Evolutionary conservation across 2,888 invertebrate genomes (phyloP).

Genomic region (Anthophora plumipes): DNA sequence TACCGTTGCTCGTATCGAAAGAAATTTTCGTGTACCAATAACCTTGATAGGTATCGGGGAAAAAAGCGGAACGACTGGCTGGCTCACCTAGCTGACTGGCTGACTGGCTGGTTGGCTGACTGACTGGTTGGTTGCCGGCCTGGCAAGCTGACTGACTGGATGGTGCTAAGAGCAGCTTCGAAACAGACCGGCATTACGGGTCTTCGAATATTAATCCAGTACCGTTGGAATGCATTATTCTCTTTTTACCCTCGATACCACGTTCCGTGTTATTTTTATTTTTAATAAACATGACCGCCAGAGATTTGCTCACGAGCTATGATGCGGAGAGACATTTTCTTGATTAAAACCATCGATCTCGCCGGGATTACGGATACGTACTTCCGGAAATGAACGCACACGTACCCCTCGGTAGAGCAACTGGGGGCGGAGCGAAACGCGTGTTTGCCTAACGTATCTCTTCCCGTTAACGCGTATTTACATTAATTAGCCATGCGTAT

Average conservation of each 20-base stretch:
- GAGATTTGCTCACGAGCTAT: constrained; percentile 70
- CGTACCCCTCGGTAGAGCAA: constrained; percentile 9
- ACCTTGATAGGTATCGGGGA: constrained; percentile 61
- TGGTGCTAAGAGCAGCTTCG: constrained; percentile 38
- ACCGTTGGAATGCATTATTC: constrained; percentile 59
- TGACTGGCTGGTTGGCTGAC: not conserved
- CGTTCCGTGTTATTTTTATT: constrained; percentile 63
- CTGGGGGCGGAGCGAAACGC: not conserved
- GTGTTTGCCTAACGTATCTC: not conserved
- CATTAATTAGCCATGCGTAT: constrained; percentile 49
- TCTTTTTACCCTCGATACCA: constrained; percentile 35
- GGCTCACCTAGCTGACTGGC: not conserved
- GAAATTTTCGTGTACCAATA: constrained; percentile 64
- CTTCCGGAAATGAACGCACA: constrained; percentile 62
- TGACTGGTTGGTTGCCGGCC: constrained; percentile 7
- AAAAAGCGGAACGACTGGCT: constrained; percentile 38
- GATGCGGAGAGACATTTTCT: constrained; percentile 77
- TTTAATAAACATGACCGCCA: constrained; percentile 72
- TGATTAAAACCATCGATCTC: constrained; percentile 81
- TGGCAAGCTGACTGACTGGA: not conserved
- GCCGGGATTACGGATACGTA: constrained; percentile 71
- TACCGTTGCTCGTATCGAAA: constrained; percentile 24
- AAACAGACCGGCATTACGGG: constrained; percentile 39
- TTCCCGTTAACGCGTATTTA: constrained; percentile 48
- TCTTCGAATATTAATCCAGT: constrained; percentile 61